phyloP scores from a whole-genome alignment of 2,888 invertebrate species.

The Pegoplata infirma region DNA sequence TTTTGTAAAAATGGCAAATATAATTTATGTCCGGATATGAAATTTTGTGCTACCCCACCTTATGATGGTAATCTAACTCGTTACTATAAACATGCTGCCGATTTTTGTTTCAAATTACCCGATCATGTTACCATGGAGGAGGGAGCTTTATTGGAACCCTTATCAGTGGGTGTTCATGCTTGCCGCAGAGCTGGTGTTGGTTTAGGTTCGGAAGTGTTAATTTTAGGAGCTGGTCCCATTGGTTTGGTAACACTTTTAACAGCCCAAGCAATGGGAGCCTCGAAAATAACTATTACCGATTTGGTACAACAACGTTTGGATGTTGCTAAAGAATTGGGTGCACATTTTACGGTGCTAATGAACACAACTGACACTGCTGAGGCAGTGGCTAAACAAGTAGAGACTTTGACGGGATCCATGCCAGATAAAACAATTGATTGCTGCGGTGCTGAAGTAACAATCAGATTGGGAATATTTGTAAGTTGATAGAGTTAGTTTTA shows the following conservation, averaged over 20 bases:
- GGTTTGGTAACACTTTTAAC: conserved; percentile 89
- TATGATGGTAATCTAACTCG: conserved; percentile 91
- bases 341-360: conserved; percentile 84
- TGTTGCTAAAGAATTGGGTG: conserved; percentile 88
- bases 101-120: conserved; percentile 93
- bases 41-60: conserved; percentile 97
- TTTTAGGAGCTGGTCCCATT: conserved; percentile 93
- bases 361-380: conserved; percentile 80
- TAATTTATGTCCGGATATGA: conserved; percentile 92
- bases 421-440: conserved; percentile 92
- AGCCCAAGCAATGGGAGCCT: conserved; percentile 92
- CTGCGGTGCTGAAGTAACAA: conserved; percentile 89
- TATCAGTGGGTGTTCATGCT: conserved; percentile 96
- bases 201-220: conserved; percentile 85
- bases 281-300: conserved; percentile 86
- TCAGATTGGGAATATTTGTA: conserved; percentile 87
- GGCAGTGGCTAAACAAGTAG: conserved; percentile 81
- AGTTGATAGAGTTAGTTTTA: no score
- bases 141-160: conserved; percentile 94
- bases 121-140: conserved; percentile 94
- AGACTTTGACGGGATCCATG: conserved; percentile 81
- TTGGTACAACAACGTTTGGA: conserved; percentile 81
- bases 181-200: conserved; percentile 90
- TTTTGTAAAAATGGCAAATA: conserved; percentile 92
- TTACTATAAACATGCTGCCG: conserved; percentile 93